phyloP scores from a whole-genome alignment of 2,113 vertebrate genomes.

The Jacana jacana region DNA sequence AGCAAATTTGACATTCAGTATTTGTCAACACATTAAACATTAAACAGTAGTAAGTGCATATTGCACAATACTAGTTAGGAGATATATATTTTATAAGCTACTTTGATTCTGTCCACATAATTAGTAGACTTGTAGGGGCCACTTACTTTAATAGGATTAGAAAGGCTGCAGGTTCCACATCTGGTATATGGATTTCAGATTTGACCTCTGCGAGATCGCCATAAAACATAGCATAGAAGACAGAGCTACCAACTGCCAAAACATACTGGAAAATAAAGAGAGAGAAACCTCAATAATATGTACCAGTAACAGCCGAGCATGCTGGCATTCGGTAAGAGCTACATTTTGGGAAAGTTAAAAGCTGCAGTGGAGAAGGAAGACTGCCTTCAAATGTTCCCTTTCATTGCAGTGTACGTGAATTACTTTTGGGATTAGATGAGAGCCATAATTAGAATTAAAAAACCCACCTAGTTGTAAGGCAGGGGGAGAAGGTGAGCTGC shows the following conservation, averaged over 20 bases:
- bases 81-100: slow-evolving; percentile 65
- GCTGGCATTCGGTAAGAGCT: background rate
- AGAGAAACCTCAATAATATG: background rate
- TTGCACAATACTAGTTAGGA: slow-evolving; percentile 28
- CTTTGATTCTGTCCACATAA: slow-evolving; percentile 50
- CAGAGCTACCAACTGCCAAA: slow-evolving; percentile 96
- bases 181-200: slow-evolving; percentile 95
- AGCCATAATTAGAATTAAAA: background rate
- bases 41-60: background rate
- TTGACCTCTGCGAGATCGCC: slow-evolving; percentile 94
- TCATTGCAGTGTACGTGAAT: background rate
- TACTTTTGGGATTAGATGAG: background rate
- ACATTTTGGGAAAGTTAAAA: background rate
- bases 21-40: slow-evolving; percentile 39
- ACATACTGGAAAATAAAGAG: slow-evolving; percentile 85
- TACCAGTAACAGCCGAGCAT: background rate
- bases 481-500: background rate
- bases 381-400: background rate
- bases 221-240: slow-evolving; percentile 99
- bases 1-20: background rate
- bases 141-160: slow-evolving; percentile 97
- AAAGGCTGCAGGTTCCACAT: slow-evolving; percentile 97
- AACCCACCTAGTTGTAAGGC: background rate
- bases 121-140: slow-evolving; percentile 57
- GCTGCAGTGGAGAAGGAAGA: background rate